Evolutionary conservation across 2,888 invertebrate species (phyloP).

Genomic region (Lepidochrysops patricia): DNA sequence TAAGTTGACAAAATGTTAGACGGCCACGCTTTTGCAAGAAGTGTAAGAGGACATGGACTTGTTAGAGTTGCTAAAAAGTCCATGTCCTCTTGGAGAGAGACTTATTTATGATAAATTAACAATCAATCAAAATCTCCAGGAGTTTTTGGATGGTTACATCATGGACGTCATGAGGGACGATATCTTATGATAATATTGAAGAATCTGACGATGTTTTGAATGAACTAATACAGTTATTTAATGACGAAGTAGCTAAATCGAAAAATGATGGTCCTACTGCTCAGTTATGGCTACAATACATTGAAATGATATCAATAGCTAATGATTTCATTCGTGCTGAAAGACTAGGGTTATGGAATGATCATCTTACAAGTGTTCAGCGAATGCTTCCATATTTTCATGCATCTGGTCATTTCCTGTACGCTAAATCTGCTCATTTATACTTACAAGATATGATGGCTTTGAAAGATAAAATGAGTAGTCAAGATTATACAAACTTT

Average conservation of each 20-base stretch:
- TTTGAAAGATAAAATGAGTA: constrained; percentile 30
- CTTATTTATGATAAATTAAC: constrained; percentile 27
- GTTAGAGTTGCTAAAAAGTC: constrained; percentile 12
- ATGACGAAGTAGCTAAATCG: constrained; percentile 17
- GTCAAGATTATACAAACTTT: constrained; percentile 27
- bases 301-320: constrained; percentile 35
- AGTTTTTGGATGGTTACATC: constrained; percentile 22
- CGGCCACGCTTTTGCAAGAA: constrained; percentile 22
- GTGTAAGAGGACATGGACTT: constrained; percentile 19
- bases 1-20: constrained; percentile 20
- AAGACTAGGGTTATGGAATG: constrained; percentile 22
- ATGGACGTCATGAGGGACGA: too few relatives aligned
- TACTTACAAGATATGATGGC: constrained; percentile 32
- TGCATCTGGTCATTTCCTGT: constrained; percentile 33
- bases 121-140: constrained; percentile 29
- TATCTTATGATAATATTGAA: constrained; percentile 32
- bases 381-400: constrained; percentile 41
- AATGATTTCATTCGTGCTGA: constrained; percentile 22
- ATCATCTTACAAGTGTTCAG: constrained; percentile 31
- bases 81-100: too few relatives aligned
- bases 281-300: constrained; percentile 36
- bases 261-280: constrained; percentile 36
- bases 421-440: constrained; percentile 32
- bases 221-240: constrained; percentile 22
- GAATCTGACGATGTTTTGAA: constrained; percentile 28